Conservation (phyloP, 1,140 invertebrate species). For the Epicauta chinensis region DNA sequence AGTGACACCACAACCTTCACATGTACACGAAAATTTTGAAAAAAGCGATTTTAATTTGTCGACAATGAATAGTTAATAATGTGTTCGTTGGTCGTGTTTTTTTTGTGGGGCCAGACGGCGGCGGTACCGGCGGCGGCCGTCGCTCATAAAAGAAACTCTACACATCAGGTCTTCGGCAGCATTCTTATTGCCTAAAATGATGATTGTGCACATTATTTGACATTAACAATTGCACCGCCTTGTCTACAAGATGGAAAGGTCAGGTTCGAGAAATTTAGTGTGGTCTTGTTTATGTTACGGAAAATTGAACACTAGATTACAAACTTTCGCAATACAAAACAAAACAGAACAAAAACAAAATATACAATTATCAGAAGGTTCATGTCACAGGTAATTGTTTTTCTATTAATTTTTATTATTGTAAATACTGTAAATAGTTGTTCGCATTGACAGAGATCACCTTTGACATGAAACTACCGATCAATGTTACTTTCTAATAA, state of each 20-base stretch:
- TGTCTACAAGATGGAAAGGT: constrained; percentile 29
- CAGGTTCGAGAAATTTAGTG: constrained; percentile 23
- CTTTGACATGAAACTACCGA: constrained; percentile 22
- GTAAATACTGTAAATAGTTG: not conserved
- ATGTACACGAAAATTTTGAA: too few species aligned
- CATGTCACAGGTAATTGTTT: not conserved
- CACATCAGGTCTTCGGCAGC: constrained; percentile 21
- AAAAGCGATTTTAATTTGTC: constrained; percentile 1
- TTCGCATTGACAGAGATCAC: constrained; percentile 1
- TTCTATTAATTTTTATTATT: not conserved
- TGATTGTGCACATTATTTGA: constrained; percentile 35
- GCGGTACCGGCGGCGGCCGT: constrained; percentile 7
- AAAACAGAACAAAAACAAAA: not conserved
- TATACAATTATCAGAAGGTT: not conserved
- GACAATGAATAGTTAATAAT: constrained; percentile 22
- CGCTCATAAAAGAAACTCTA: constrained; percentile 11
- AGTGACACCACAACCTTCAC: too few species aligned
- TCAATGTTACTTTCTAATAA: constrained; percentile 14
- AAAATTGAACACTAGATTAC: too few species aligned
- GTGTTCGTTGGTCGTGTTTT: constrained; percentile 19
- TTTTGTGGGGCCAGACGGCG: too few species aligned
- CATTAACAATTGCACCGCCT: constrained; percentile 36
- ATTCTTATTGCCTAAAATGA: constrained; percentile 29
- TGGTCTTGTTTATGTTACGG: constrained; percentile 15
- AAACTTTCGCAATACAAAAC: too few species aligned